phyloP scores from a whole-genome alignment of 1,140 invertebrate genomes.

The Araneus ventricosus region DNA sequence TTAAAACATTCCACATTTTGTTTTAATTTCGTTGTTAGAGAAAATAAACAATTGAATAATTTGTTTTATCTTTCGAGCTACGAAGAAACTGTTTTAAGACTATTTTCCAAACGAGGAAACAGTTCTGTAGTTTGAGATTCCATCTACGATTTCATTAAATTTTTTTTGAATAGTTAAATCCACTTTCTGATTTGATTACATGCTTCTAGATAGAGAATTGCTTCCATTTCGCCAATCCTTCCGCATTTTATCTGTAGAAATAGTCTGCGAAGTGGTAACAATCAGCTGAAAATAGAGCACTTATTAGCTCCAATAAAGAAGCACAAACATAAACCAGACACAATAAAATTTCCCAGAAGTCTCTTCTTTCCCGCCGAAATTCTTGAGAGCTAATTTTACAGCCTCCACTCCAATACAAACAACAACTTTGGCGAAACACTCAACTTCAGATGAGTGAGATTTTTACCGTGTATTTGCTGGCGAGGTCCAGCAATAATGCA shows the following conservation, averaged over 20 bases:
- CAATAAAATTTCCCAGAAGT: neutral
- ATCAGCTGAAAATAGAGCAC: neutral
- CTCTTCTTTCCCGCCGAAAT: neutral
- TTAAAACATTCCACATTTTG: no score
- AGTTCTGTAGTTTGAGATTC: no score
- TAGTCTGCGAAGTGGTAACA: neutral
- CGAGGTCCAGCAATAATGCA: neutral
- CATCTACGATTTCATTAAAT: no score
- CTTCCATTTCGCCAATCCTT: neutral
- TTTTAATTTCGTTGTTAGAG: no score
- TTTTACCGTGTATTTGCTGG: neutral
- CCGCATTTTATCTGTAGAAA: neutral
- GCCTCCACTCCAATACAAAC: neutral
- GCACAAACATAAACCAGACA: neutral
- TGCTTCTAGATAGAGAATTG: neutral
- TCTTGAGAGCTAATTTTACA: conserved; percentile 47
- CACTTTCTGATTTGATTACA: no score
- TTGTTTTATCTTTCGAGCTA: no score
- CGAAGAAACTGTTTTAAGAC: no score
- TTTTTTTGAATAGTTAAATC: no score
- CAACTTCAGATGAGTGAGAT: neutral
- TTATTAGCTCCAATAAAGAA: neutral
- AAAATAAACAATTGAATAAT: no score
- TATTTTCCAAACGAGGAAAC: no score
- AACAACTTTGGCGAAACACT: neutral